A percentile compares a stretch with the other conserved stretches of the same genome.
These are phyloP conservation scores for Tortrix viridana DNA, from an alignment of 2,888 invertebrate species.

Conservation along the genomic window DNA sequence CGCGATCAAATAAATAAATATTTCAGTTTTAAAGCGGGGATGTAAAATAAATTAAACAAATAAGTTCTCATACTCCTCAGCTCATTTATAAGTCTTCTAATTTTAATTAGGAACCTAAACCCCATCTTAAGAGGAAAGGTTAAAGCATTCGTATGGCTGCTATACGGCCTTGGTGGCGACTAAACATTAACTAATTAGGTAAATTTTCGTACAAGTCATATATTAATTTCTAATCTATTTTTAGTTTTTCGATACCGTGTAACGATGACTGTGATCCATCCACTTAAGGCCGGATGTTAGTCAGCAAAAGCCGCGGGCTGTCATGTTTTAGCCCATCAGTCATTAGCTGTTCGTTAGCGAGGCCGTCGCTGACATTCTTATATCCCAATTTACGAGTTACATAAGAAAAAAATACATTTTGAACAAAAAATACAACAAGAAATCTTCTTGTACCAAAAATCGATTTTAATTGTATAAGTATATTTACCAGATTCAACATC, in stretches of 20 bases:
- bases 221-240: conserved; percentile 19
- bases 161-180: too few relatives aligned
- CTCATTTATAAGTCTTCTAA: too few relatives aligned
- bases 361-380: conserved; percentile 7
- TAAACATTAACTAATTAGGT: not conserved
- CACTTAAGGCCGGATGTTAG: conserved; percentile 77
- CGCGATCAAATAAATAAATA: too few relatives aligned
- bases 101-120: too few relatives aligned
- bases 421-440: not conserved
- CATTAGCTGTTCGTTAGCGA: conserved; percentile 32
- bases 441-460: too few relatives aligned
- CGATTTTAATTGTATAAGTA: too few relatives aligned
- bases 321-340: conserved; percentile 32
- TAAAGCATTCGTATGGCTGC: too few relatives aligned
- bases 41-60: too few relatives aligned
- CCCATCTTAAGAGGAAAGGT: too few relatives aligned
- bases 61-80: too few relatives aligned
- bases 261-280: conserved; percentile 54
- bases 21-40: too few relatives aligned
- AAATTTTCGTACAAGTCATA: not conserved
- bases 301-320: conserved; percentile 54
- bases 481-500: too few relatives aligned
- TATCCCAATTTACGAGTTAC: not conserved
- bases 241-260: conserved; percentile 8
- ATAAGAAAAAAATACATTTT: not conserved